Evolutionary conservation across 2,113 vertebrate genomes (phyloP).

Genomic region (Hyperopisus bebe): DNA sequence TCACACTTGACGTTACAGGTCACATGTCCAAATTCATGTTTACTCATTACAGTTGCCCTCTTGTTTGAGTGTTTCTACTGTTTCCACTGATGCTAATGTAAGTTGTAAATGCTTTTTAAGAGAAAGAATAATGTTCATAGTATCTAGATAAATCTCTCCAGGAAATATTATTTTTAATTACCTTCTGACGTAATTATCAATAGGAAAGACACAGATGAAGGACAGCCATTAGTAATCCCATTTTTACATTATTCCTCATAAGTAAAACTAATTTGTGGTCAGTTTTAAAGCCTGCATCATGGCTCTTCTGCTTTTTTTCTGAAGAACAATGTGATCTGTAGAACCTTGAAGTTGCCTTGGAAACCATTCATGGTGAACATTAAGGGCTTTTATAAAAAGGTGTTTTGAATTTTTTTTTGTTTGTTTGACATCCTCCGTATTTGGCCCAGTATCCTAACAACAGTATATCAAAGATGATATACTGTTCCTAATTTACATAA

Average conservation of each 20-base stretch:
- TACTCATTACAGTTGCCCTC: not conserved
- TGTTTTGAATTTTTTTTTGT: not conserved
- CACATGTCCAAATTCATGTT: not conserved
- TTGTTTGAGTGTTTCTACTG: not conserved
- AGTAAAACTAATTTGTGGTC: not conserved
- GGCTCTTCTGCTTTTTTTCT: not conserved
- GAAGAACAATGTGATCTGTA: not conserved
- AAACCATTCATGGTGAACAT: not conserved
- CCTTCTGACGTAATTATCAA: not conserved
- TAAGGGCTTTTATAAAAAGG: not conserved
- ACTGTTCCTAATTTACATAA: no score
- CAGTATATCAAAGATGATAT: not conserved
- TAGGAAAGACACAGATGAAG: not conserved
- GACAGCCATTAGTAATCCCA: not conserved
- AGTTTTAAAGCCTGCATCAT: not conserved
- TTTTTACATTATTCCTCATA: not conserved
- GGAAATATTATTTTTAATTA: not conserved
- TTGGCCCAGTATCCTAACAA: not conserved
- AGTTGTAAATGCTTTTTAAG: not conserved
- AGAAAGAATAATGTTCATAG: not conserved
- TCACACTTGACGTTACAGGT: not conserved
- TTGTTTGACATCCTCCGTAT: not conserved
- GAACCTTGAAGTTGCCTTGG: not conserved
- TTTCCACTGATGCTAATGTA: not conserved
- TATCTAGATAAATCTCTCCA: not conserved